phyloP scores from a whole-genome alignment of 2,797 vertebrate species.

The Enteromius viviparus region DNA sequence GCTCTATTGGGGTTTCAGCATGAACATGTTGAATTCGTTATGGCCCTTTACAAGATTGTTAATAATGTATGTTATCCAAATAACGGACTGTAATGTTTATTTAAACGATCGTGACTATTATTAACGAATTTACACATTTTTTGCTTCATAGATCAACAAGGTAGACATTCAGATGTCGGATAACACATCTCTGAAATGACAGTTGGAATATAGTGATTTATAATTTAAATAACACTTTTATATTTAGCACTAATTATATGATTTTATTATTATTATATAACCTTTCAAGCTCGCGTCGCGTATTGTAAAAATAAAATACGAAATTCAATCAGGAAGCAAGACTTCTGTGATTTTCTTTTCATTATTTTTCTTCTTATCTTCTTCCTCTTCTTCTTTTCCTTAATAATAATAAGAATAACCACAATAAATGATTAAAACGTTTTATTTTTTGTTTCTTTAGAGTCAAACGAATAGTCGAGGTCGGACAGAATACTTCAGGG shows the following conservation, averaged over 20 bases:
- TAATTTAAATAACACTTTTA: background rate
- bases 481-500: background rate
- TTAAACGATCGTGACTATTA: background rate
- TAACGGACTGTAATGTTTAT: slow-evolving; percentile 57
- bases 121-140: background rate
- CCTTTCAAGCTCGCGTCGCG: background rate
- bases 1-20: slow-evolving; percentile 35
- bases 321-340: background rate
- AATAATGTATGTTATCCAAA: slow-evolving; percentile 30
- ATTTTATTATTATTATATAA: background rate
- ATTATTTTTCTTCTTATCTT: background rate
- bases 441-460: background rate
- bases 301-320: background rate
- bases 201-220: background rate
- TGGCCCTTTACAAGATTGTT: slow-evolving; percentile 35
- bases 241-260: too few species aligned
- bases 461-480: background rate
- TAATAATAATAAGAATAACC: background rate
- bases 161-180: background rate
- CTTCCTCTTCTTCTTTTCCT: too few species aligned
- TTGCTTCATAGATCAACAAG: background rate
- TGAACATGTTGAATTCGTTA: slow-evolving; percentile 48
- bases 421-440: background rate
- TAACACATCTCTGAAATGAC: background rate
- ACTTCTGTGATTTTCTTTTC: background rate